A percentile compares a stretch with the other conserved stretches of the same genome.
Evolutionary conservation across 2,113 vertebrate genomes (phyloP).

Genomic region (Asarcornis scutulata): DNA sequence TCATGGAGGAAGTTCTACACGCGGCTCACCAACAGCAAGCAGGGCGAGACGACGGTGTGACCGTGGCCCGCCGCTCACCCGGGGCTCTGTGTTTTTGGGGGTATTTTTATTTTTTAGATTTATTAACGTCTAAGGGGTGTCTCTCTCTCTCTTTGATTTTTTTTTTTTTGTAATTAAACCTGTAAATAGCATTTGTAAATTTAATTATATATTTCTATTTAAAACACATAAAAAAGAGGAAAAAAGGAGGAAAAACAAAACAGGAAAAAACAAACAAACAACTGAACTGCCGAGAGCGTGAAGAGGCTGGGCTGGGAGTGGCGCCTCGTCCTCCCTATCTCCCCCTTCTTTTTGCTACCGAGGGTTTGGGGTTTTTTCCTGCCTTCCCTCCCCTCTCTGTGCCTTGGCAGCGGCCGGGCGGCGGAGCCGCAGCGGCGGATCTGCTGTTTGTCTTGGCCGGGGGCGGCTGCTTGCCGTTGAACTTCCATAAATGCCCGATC

Average conservation of each 20-base stretch:
- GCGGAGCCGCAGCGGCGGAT: neutral
- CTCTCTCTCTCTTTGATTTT: slow-evolving; percentile 41
- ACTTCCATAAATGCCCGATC: slow-evolving; percentile 36
- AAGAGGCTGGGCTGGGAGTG: too few relatives aligned
- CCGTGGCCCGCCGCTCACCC: neutral
- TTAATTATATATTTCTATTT: slow-evolving; percentile 92
- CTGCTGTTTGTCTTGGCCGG: slow-evolving; percentile 41
- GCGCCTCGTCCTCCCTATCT: too few relatives aligned
- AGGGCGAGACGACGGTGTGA: slow-evolving; percentile 95
- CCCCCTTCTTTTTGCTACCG: too few relatives aligned
- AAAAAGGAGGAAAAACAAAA: neutral
- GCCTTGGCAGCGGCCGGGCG: too few relatives aligned
- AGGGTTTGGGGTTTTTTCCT: too few relatives aligned
- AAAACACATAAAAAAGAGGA: slow-evolving; percentile 55
- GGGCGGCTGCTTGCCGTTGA: neutral
- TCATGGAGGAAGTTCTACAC: slow-evolving; percentile 98
- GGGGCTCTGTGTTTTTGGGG: neutral
- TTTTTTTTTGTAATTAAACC: slow-evolving; percentile 82
- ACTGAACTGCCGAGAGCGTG: too few relatives aligned
- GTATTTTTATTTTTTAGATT: slow-evolving; percentile 72
- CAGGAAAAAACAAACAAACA: too few relatives aligned
- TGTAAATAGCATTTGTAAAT: slow-evolving; percentile 95
- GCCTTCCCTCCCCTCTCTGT: too few relatives aligned
- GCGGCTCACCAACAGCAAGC: slow-evolving; percentile 89
- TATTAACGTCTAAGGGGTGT: slow-evolving; percentile 71